Conservation (phyloP, 2,113 vertebrate species). For the Cyprinodon tularosa region DNA sequence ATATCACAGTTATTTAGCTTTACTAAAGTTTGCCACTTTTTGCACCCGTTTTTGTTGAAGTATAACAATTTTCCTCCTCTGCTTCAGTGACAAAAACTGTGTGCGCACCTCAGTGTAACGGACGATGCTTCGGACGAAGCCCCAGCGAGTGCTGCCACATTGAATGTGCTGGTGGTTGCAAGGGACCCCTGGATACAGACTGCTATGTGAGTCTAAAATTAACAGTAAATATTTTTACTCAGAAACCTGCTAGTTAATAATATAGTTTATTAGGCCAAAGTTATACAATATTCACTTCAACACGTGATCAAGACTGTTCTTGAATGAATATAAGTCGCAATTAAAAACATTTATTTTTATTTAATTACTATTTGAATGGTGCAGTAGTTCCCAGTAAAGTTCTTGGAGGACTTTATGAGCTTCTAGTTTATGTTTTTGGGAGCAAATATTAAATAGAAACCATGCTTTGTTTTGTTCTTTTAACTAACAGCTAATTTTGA, state of each 20-base stretch:
- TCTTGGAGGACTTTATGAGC: no score
- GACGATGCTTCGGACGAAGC: constrained; percentile 88
- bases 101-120: constrained; percentile 91
- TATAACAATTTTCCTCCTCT: not conserved
- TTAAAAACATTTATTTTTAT: not conserved
- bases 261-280: not conserved
- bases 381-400: no score
- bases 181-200: constrained; percentile 84
- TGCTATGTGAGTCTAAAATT: constrained; percentile 86
- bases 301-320: not conserved
- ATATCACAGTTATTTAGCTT: not conserved
- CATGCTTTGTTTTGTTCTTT: no score
- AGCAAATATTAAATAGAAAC: no score
- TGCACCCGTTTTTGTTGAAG: not conserved
- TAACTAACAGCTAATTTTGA: no score
- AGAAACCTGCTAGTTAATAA: not conserved
- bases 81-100: constrained; percentile 90
- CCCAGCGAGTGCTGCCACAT: constrained; percentile 92
- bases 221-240: not conserved
- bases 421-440: no score
- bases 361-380: not conserved
- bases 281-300: not conserved
- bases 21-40: not conserved
- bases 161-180: constrained; percentile 93
- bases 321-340: not conserved